Base-by-base conservation (phyloP, 2,113 vertebrate genomes). In the Talpa occidentalis region DNA sequence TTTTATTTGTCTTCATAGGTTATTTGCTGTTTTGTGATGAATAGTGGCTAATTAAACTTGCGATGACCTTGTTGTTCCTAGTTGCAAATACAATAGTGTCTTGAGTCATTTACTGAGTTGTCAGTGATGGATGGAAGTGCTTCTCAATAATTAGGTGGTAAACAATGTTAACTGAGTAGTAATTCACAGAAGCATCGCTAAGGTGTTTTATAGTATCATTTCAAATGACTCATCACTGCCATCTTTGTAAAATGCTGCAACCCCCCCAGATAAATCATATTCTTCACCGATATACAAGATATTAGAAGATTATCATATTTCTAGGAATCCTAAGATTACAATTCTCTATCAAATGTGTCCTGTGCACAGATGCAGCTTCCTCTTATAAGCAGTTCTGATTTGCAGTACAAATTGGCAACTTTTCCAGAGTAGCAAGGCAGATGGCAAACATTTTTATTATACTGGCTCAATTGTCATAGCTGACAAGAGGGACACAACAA, bases 81-180 rank as follows among this genome's bases (percentile, higher is more conserved):
- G 85, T 94, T 94, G 87, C 93, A 97, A 93, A 97, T 95, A 96
- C 92, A 91, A 94, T 80, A 73, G 86, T 93, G 93, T 96, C 89
- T 96, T 94, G 96, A 97, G 95, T 95, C 95, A 90, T 96, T 96
- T 97, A 96, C 91, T 92, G 79, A 92, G 86, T 59, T 97, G 96
- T 93, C 95, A 96, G 90, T 96, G 96, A 97, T 92, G 67, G 90
- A 96, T 97, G 84, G 54, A 92, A 74, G 80, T 93, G 93, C 73
- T 95, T 97, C 94, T 93, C 95, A 92, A 94, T 97, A 96, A 97
- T 97, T 97, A 97, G 96, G 95, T 91, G 94, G 91, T 97, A 97
- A 97, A 93, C 96, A 97, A 97, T 95, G 89, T 93, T 96, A 97
- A 97, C 95, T 92, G 97, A 97, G 94, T 90, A 80, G 88, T 97